phyloP scores from a whole-genome alignment of 2,113 vertebrate genomes.

The Trichechus manatus region DNA sequence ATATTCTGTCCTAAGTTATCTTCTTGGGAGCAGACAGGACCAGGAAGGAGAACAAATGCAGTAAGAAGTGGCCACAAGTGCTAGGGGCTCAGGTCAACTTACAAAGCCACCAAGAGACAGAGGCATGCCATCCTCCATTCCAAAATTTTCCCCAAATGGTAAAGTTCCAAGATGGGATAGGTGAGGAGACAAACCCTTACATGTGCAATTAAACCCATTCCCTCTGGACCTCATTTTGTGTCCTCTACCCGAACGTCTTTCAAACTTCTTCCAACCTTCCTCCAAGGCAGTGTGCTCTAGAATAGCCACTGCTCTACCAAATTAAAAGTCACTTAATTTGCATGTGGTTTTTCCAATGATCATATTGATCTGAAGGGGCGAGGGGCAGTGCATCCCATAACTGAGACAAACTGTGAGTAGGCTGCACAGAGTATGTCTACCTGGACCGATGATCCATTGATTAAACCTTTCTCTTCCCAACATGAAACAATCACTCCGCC shows the following conservation, averaged over 20 bases:
- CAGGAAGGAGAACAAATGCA: not conserved
- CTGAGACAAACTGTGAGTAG: fast-evolving
- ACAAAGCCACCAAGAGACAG: not conserved
- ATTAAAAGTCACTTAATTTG: not conserved
- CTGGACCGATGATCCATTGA: too few relatives aligned
- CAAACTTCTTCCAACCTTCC: not conserved
- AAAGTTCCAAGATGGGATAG: not conserved
- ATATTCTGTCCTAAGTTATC: not conserved
- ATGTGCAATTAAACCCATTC: not conserved
- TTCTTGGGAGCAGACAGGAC: not conserved
- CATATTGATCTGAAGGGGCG: not conserved
- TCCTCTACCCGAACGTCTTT: not conserved
- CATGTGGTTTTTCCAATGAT: not conserved
- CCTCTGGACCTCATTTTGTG: not conserved
- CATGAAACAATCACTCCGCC: fast-evolving
- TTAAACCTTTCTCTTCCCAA: fast-evolving
- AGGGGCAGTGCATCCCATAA: too few relatives aligned
- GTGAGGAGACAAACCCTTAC: too few relatives aligned
- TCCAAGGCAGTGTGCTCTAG: too few relatives aligned
- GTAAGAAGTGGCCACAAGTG: not conserved
- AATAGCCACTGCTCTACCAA: not conserved
- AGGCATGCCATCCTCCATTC: fast-evolving
- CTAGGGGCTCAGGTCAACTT: not conserved
- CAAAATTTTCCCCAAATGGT: not conserved
- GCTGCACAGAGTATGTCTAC: fast-evolving